Evolutionary conservation across 2,888 invertebrate species (phyloP), one percentile per base, ranked within the genome.

Genomic region (Argyra leucocephala): DNA sequence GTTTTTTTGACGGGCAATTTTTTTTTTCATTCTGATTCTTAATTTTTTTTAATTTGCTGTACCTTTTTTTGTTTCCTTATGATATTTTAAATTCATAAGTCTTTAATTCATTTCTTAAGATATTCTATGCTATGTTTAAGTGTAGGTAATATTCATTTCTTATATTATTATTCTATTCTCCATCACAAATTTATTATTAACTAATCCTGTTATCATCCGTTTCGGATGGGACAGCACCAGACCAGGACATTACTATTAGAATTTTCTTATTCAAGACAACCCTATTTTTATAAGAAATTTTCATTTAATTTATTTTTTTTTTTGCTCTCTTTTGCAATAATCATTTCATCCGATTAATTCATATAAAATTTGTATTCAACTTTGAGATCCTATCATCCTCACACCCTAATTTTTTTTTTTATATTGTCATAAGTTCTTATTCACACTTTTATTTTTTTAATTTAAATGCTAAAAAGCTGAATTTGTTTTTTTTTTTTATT

Each of bases 291-390:
- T n/a, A n/a, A n/a, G n/a, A n/a, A n/a, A n/a, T n/a, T n/a, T n/a
- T n/a, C n/a, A n/a, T n/a, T n/a, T n/a, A n/a, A n/a, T n/a, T n/a
- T n/a, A n/a, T n/a, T n/a, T n/a, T n/a, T n/a, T n/a, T n/a, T n/a
- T n/a, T n/a, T n/a, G n/a, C n/a, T n/a, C n/a, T n/a, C n/a, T n/a
- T n/a, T n/a, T n/a, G n/a, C n/a, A n/a, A n/a, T n/a, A n/a, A n/a
- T n/a, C n/a, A n/a, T n/a, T n/a, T 48, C 48, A 48, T 48, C 48
- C 18, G 48, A 48, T 48, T 48, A 48, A 48, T n/a, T 48, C 48
- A 48, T 48, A 48, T 15, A 48, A n/a, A 48, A 48, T 48, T n/a
- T n/a, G 48, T n/a, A 48, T n/a, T n/a, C n/a, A n/a, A n/a, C n/a
- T n/a, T n/a, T n/a, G n/a, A n/a, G n/a, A n/a, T n/a, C n/a, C n/a